Base-by-base conservation (phyloP, 2,797 vertebrate genomes). In the Glossophaga mutica region DNA sequence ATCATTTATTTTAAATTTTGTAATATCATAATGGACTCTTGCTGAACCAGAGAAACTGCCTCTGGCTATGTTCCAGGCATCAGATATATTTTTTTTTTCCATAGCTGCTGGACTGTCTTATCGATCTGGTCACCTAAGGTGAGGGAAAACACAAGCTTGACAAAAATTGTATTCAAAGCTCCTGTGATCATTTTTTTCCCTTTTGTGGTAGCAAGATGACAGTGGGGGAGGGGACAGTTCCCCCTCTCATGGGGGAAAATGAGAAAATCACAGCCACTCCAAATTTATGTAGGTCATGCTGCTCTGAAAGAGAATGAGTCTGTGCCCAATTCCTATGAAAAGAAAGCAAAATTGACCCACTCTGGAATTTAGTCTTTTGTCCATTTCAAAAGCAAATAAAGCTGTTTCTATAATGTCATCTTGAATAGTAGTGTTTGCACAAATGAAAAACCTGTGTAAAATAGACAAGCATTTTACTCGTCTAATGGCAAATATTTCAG, bases 41-140 rank as follows among this genome's bases (percentile, higher is more conserved):
- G 16, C 91, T 71, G 8, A 21, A 83, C 42, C 37, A 82, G 81
- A 97, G 92, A 95, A 92, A 96, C 68, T 93, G 96, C 94, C 93
- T 94, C 93, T 93, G 97, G 97, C 96, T 70, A 48, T 94, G 59
- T 86, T 95, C 94, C 81, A 96, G 87, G 90, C 91, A 73, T 85
- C 76, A 96, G 92, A 94, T 96, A 87, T 93, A n/a, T 87, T 79
- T 73, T 89, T 76, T 81, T 85, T 48, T 68, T 50, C n/a, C 71
- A 37, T 89, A 83, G 84, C 87, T 78, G 44, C 87, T 82, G 86
- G 88, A 84, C 95, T 94, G 67, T 94, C 86, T 97, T 97, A 96
- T 97, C 91, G 95, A 98, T 97, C 96, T 91, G 79, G 96, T 97
- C 95, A 97, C 95, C 95, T 94, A 91, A 97, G 95, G 96, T 97